phyloP scores from a whole-genome alignment of 2,113 vertebrate genomes.

The Pollachius pollachius region DNA sequence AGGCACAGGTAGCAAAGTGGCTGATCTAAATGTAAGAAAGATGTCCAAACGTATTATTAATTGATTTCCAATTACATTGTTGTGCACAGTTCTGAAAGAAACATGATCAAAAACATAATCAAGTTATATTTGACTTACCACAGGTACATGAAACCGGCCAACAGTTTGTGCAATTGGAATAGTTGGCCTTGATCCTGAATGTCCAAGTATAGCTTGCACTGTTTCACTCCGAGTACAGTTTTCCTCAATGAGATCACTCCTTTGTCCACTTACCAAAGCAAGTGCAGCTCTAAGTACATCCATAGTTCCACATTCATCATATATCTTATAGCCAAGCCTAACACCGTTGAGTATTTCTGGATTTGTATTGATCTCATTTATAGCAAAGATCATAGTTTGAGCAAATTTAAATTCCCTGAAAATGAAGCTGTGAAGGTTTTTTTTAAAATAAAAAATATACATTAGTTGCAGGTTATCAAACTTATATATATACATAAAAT shows the following conservation, averaged over 20 bases:
- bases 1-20: constrained; percentile 77
- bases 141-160: constrained; percentile 70
- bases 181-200: constrained; percentile 75
- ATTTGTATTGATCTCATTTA: constrained; percentile 73
- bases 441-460: not conserved
- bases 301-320: constrained; percentile 70
- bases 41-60: constrained; percentile 6
- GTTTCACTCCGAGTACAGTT: constrained; percentile 55
- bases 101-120: not conserved
- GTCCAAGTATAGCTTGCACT: constrained; percentile 72
- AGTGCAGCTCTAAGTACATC: constrained; percentile 72
- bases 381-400: constrained; percentile 73
- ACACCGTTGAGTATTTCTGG: constrained; percentile 58
- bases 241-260: constrained; percentile 27
- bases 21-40: constrained; percentile 64
- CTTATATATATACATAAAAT: not conserved
- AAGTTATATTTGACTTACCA: constrained; percentile 61
- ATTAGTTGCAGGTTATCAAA: not conserved
- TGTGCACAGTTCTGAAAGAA: not conserved
- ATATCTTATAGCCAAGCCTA: constrained; percentile 75
- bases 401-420: constrained; percentile 77
- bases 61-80: not conserved
- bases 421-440: constrained; percentile 58
- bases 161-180: constrained; percentile 65
- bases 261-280: constrained; percentile 58